Evolutionary conservation across 2,113 vertebrate species (phyloP).

Genomic region (Isichthys henryi): DNA sequence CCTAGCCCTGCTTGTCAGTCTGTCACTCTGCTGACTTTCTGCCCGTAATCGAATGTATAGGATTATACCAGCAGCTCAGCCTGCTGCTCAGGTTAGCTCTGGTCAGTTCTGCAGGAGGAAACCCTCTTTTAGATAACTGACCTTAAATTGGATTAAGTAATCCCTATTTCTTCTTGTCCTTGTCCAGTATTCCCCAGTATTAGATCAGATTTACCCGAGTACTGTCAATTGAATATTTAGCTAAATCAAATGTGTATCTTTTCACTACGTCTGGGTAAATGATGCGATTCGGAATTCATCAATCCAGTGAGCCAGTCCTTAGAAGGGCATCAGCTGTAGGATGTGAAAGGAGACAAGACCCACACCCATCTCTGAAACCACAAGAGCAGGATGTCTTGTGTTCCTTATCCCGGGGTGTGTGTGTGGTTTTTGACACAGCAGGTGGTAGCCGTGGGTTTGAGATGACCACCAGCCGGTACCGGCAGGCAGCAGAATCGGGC

Average conservation of each 20-base stretch:
- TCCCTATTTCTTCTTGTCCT: background rate
- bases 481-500: conserved; percentile 62
- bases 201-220: background rate
- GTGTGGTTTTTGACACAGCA: conserved; percentile 33
- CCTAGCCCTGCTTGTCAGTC: background rate
- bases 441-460: conserved; percentile 72
- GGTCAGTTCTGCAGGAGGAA: background rate
- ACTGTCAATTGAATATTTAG: background rate
- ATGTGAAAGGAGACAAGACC: background rate
- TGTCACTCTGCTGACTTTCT: background rate
- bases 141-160: background rate
- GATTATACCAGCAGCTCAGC: background rate
- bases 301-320: background rate
- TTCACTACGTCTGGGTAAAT: background rate
- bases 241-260: background rate
- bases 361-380: background rate
- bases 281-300: background rate
- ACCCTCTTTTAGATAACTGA: background rate
- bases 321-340: background rate
- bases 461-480: conserved; percentile 63
- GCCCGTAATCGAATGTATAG: background rate
- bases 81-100: background rate
- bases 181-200: background rate
- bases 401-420: background rate
- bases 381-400: background rate